A percentile compares a stretch with the other conserved stretches of the same genome.
These are phyloP conservation scores for Congeria kusceri DNA, from an alignment of 2,888 invertebrate genomes.

Conservation along the genomic window DNA sequence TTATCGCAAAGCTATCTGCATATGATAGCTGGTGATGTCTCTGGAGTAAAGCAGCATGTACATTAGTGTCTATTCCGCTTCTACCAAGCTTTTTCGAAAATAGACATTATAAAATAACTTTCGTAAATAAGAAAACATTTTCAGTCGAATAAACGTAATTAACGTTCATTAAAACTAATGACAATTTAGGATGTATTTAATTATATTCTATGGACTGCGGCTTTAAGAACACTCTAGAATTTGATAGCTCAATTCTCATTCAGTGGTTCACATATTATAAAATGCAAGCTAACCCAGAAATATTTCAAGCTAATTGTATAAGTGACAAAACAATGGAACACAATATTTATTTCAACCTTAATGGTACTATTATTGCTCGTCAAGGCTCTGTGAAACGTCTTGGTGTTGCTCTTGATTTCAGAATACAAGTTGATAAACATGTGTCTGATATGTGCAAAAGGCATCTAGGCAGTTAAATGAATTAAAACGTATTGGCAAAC, in stretches of 20 bases:
- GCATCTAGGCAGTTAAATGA: constrained; percentile 31
- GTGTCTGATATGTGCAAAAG: constrained; percentile 27
- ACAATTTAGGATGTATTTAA: too few species aligned
- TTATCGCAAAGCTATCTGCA: too few species aligned
- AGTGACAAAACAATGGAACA: constrained; percentile 20
- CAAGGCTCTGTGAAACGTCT: constrained; percentile 18
- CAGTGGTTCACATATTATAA: neutral
- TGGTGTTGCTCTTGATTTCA: constrained; percentile 25
- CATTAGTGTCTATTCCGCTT: too few species aligned
- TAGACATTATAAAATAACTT: too few species aligned
- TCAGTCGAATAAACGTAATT: too few species aligned
- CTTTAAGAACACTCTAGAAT: constrained; percentile 1
- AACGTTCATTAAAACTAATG: too few species aligned
- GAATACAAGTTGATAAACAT: constrained; percentile 30
- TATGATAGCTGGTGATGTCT: too few species aligned
- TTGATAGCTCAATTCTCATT: constrained; percentile 1
- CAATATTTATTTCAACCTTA: constrained; percentile 17
- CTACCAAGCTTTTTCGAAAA: too few species aligned
- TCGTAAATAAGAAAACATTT: too few species aligned
- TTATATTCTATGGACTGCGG: too few species aligned
- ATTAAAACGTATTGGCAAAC: constrained; percentile 23
- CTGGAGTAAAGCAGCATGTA: too few species aligned
- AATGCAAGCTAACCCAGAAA: neutral
- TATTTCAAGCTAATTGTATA: neutral
- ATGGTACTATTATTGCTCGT: constrained; percentile 6